phyloP scores from a whole-genome alignment of 2,797 vertebrate genomes.

The Myoxocephalus aenaeus region DNA sequence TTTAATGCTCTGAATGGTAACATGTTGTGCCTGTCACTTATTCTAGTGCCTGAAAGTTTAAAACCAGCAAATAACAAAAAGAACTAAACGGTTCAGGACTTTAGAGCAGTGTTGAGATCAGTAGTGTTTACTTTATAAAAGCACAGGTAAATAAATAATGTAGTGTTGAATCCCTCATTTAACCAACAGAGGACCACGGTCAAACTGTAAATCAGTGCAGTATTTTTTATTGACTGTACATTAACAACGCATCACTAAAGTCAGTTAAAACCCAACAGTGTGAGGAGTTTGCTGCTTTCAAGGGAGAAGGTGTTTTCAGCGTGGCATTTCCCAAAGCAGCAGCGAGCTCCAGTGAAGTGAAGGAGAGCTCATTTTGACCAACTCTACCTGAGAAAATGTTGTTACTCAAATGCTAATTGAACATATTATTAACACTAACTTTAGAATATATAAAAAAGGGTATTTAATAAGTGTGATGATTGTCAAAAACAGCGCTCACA shows the following conservation, averaged over 20 bases:
- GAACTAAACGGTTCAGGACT: neutral
- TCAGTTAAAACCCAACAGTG: neutral
- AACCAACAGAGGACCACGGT: neutral
- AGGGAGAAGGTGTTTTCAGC: neutral
- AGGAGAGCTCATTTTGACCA: neutral
- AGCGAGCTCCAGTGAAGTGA: slow-evolving; percentile 4
- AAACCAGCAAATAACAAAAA: neutral
- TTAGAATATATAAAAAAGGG: neutral
- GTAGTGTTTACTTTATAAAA: neutral
- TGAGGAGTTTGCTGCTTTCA: neutral
- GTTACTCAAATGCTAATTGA: neutral
- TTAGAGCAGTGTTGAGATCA: slow-evolving; percentile 6
- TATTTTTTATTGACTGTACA: neutral
- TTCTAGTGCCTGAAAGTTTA: neutral
- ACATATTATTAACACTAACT: neutral
- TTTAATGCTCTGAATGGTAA: slow-evolving; percentile 4
- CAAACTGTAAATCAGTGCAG: neutral
- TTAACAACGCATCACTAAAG: neutral
- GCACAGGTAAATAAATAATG: neutral
- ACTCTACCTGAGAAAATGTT: neutral
- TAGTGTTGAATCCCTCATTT: neutral
- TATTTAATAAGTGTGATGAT: no score
- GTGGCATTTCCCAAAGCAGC: slow-evolving; percentile 7
- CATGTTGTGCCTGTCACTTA: neutral
- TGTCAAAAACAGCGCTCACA: no score